Percentiles rank a stretch among this genome's conserved stretches.
Evolutionary conservation across 2,113 vertebrate species (phyloP).

Genomic region (Copsychus sechellarum): DNA sequence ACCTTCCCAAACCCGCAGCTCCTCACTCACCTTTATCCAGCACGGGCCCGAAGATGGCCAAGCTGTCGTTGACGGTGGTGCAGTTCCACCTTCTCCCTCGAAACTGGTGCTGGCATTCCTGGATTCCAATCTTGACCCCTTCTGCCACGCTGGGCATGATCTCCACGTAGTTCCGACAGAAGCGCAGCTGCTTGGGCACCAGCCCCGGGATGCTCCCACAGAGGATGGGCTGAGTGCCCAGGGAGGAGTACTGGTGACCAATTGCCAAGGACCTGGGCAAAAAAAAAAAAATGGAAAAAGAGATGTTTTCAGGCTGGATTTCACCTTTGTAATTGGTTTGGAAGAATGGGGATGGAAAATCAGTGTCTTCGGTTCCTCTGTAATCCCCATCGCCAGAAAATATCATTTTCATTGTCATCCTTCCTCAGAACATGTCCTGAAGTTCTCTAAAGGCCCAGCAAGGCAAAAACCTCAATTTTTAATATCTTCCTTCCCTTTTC

Average conservation of each 20-base stretch:
- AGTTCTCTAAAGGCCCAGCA: not conserved
- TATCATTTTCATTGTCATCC: fast-evolving
- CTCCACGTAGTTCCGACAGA: slow-evolving; percentile 96
- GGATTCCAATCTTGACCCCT: slow-evolving; percentile 92
- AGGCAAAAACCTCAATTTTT: not conserved
- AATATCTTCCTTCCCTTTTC: not conserved
- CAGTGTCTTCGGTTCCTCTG: not conserved
- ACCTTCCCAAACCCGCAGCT: fast-evolving
- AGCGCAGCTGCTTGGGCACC: slow-evolving; percentile 95
- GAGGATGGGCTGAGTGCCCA: slow-evolving; percentile 90
- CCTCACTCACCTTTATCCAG: slow-evolving; percentile 89
- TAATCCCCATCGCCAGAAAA: not conserved
- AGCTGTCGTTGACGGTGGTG: slow-evolving; percentile 89
- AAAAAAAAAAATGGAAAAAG: not conserved
- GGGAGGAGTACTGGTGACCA: slow-evolving; percentile 89
- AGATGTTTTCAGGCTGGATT: not conserved
- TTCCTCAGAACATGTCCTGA: not conserved
- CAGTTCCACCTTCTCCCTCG: slow-evolving; percentile 97
- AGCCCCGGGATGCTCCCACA: slow-evolving; percentile 94
- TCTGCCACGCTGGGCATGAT: slow-evolving; percentile 98
- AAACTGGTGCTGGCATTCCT: slow-evolving; percentile 97
- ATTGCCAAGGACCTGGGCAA: slow-evolving; percentile 88
- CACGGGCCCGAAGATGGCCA: slow-evolving; percentile 96
- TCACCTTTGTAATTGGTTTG: not conserved
- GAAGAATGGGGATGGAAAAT: not conserved